phyloP scores from a whole-genome alignment of 2,797 vertebrate genomes.

The Novumbra hubbsi region DNA sequence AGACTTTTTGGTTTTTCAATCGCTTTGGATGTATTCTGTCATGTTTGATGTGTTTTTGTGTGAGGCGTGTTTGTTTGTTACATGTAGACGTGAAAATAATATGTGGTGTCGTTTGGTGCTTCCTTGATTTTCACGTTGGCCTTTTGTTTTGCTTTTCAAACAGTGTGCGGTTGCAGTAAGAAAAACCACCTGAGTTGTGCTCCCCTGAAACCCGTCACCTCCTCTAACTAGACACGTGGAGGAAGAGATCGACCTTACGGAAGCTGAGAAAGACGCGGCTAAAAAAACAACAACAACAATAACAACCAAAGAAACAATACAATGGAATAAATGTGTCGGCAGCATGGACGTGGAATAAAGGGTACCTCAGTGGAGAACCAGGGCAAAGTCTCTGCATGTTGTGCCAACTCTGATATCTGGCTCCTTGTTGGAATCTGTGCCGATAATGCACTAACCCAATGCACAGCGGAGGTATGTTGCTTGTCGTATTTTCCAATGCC shows the following conservation, averaged over 20 bases:
- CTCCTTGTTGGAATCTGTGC: slow-evolving; percentile 48
- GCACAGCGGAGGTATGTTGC: slow-evolving; percentile 53
- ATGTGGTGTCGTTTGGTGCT: slow-evolving; percentile 3
- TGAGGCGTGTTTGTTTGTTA: background rate
- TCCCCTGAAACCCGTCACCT: slow-evolving; percentile 25
- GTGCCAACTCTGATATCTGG: slow-evolving; percentile 44
- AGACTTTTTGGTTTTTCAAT: background rate
- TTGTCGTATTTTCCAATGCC: background rate
- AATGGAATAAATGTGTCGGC: slow-evolving; percentile 50
- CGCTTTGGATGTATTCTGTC: background rate
- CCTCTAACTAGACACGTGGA: slow-evolving; percentile 24
- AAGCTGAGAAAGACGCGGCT: background rate
- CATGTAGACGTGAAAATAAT: background rate
- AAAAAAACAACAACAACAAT: background rate
- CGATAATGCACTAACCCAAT: slow-evolving; percentile 60
- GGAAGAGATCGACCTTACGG: background rate
- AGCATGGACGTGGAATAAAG: slow-evolving; percentile 53
- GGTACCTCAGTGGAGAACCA: slow-evolving; percentile 42
- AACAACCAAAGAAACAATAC: slow-evolving; percentile 10
- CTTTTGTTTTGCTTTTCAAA: background rate
- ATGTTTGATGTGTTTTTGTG: slow-evolving; percentile 20
- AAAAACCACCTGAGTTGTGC: slow-evolving; percentile 10
- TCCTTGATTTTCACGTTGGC: slow-evolving; percentile 12
- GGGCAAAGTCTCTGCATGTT: slow-evolving; percentile 49
- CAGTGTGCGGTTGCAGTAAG: background rate